A percentile compares a stretch with the other conserved stretches of the same genome.
phyloP scores from a whole-genome alignment of 2,888 invertebrate species.

The Vanessa cardui region DNA sequence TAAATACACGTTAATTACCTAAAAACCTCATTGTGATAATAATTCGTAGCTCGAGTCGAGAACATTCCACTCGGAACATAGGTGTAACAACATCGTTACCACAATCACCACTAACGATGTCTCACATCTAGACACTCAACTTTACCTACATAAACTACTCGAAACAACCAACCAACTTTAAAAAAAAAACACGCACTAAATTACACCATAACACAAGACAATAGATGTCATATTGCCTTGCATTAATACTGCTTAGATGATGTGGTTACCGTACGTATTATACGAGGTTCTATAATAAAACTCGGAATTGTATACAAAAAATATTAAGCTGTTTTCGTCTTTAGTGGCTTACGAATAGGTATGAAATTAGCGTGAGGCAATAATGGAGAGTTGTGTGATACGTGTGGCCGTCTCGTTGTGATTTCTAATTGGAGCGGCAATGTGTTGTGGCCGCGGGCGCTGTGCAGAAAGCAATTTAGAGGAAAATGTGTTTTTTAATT shows the following conservation, averaged over 20 bases:
- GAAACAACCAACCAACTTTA: constrained; percentile 13
- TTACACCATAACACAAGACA: background rate
- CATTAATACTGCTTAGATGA: background rate
- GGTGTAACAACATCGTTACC: constrained; percentile 46
- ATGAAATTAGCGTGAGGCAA: constrained; percentile 17
- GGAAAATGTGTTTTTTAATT: constrained; percentile 45
- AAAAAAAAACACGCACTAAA: constrained; percentile 14
- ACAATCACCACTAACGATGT: constrained; percentile 53
- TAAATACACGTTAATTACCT: constrained; percentile 27
- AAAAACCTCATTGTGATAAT: constrained; percentile 33
- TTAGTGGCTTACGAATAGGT: constrained; percentile 12
- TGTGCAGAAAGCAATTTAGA: constrained; percentile 40
- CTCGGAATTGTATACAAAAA: constrained; percentile 13
- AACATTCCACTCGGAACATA: constrained; percentile 27
- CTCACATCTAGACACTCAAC: constrained; percentile 33
- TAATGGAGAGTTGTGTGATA: constrained; percentile 3
- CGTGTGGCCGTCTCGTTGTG: constrained; percentile 25
- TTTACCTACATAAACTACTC: constrained; percentile 35
- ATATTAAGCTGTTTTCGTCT: constrained; percentile 19
- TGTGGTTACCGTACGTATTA: constrained; percentile 16
- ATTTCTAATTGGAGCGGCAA: constrained; percentile 39
- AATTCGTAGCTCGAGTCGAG: constrained; percentile 30
- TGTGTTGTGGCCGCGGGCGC: constrained; percentile 40
- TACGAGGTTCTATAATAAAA: constrained; percentile 30
- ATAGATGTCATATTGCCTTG: constrained; percentile 23